phyloP scores from a whole-genome alignment of 2,888 invertebrate species.

The Spodoptera picta region DNA sequence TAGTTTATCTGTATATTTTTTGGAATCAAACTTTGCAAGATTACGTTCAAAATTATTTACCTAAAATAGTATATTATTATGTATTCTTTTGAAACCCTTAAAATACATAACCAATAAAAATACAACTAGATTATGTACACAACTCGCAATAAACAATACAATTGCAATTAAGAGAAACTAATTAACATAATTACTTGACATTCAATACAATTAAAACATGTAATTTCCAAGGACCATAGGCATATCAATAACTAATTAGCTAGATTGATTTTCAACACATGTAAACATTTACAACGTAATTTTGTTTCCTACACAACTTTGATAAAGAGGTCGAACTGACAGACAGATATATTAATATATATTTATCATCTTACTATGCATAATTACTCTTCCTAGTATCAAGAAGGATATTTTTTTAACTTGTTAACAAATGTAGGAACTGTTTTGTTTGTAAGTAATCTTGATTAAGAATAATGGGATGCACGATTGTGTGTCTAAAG shows the following conservation, averaged over 20 bases:
- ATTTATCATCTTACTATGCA: slow-evolving; percentile 25
- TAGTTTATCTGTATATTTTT: too few species aligned
- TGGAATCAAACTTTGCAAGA: too few species aligned
- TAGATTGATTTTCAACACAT: slow-evolving; percentile 2
- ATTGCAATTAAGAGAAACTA: too few species aligned
- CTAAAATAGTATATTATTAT: too few species aligned
- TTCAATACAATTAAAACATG: neutral
- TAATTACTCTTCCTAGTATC: slow-evolving; percentile 40
- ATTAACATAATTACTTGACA: neutral
- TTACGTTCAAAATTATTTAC: too few species aligned
- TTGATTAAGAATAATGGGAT: neutral
- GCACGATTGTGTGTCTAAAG: too few species aligned
- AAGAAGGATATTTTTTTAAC: slow-evolving; percentile 13
- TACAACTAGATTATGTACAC: too few species aligned
- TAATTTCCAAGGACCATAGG: slow-evolving; percentile 11
- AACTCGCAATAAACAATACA: too few species aligned
- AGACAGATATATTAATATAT: slow-evolving; percentile 17
- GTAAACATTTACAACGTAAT: slow-evolving; percentile 12
- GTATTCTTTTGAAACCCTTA: too few species aligned
- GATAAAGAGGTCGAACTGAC: slow-evolving; percentile 35
- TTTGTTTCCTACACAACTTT: slow-evolving; percentile 36
- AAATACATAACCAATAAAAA: too few species aligned
- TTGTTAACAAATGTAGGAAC: slow-evolving; percentile 2
- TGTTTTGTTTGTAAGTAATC: slow-evolving; percentile 7
- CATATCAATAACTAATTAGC: slow-evolving; percentile 23